Evolutionary conservation across 2,797 vertebrate species (phyloP), one percentile per base, ranked within the genome.

Genomic region (Anguilla anguilla): DNA sequence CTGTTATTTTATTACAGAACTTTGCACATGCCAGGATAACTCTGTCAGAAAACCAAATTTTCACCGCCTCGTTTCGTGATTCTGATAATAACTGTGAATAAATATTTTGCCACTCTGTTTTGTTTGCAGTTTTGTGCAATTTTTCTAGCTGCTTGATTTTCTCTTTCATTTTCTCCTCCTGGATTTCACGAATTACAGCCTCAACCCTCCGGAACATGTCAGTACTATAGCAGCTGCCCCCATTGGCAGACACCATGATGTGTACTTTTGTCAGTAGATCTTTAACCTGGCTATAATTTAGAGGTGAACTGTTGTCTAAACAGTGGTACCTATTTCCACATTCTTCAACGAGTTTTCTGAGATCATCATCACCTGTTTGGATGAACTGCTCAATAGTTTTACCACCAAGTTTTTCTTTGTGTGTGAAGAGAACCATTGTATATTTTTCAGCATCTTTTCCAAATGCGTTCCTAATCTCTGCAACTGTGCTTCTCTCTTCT

Each of bases 391-490:
- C 53, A 84, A 84, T 51, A 19, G 49, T 83, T 53, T 46, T 31
- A 51, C 25, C 28, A 4, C 79, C 79, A 43, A 91, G 88, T 17
- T 85, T 13, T 0, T 90, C 90, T 85, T 86, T 88, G 67, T 79
- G 87, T 13, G 88, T 91, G 22, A 91, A 91, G 22, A 90, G 51
- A 22, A 90, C 69, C 83, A 90, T 86, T 35, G 46, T 91, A 72
- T 91, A 85, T 61, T 35, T 87, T 83, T 25, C 61, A 2, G 88
- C 83, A 22, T 64, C 74, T 55, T 88, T 55, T 7, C 89, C 88
- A 88, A 90, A 91, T 17, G 83, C 31, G 13, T 90, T 69, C 39
- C 87, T 51, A 17, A 91, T 88, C 85, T 67, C 39, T 46, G 87
- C 11, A 1, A 89, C 74, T 1, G 89, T 77, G 46, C 81, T 1